Evolutionary conservation across 2,888 invertebrate species (phyloP), one percentile per base, ranked within the genome.

Genomic region (Platyscelio sp.): DNA sequence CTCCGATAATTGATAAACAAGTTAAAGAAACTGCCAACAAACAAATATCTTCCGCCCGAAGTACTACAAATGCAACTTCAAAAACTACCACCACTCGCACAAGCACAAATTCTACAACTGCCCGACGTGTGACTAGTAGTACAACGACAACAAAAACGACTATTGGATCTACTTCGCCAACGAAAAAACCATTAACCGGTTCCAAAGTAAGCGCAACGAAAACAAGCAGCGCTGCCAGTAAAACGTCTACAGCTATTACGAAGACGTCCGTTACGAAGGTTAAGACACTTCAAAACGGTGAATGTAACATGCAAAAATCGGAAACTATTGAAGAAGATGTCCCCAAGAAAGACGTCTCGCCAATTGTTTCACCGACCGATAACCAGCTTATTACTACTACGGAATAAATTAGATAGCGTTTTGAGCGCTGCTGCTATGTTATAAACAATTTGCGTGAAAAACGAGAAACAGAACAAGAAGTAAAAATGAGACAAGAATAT

Each of bases 1-100:
- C 91, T 0, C 92, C 92, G 3, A 88, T 91, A 71, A 92, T 93
- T 88, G 90, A 95, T 93, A 97, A 97, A 89, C 96, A 96, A 90
- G 95, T 94, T 86, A 96, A 97, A 93, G 96, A 97, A 87, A 95
- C 96, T 89, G 96, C 96, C 67, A 97, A 96, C 92, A 96, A 96
- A 91, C 95, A 96, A 91, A 95, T 96, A 90, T 95, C 95, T 15
- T 95, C 95, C 79, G 93, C 94, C 91, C 91, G 95, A 92, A 86
- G 94, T 91, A 88, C 94, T 93, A 68, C 87, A 1, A 78, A 88
- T 4, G 75, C 90, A 4, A 58, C 61, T 3, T 24, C 81, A 7
- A 87, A 88, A 7, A 46, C 58, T 7, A 79, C 87, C 3, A 86
- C 87, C 40, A 76, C 89, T 27, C 80, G 87, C 33, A 75, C 88